Evolutionary conservation across 2,113 vertebrate genomes (phyloP).

Genomic region (Parus major): DNA sequence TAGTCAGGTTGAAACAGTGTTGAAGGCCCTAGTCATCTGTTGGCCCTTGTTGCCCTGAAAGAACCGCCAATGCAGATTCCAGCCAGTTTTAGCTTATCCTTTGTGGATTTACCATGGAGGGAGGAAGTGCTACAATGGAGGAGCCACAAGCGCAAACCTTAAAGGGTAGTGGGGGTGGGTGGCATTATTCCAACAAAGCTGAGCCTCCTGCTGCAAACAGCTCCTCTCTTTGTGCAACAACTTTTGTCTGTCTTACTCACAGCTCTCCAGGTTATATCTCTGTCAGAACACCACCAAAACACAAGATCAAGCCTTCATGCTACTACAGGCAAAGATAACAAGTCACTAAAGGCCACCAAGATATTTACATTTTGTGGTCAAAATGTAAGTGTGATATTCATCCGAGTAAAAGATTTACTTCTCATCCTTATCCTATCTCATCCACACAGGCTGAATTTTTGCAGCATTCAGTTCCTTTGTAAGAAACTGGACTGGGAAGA

Average conservation of each 20-base stretch:
- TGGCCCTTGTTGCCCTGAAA: not conserved
- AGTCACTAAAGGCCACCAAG: not conserved
- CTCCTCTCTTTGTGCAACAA: not conserved
- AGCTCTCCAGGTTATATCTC: not conserved
- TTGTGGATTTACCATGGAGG: not conserved
- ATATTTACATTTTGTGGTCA: accelerated
- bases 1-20: not conserved
- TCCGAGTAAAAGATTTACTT: not conserved
- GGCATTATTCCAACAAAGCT: not conserved
- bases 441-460: not conserved
- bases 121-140: not conserved
- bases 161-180: not conserved
- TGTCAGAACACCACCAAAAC: not conserved
- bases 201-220: not conserved
- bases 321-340: not conserved
- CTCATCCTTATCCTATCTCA: not conserved
- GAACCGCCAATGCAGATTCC: not conserved
- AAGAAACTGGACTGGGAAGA: not conserved
- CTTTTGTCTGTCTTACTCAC: not conserved
- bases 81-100: not conserved
- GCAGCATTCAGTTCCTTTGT: not conserved
- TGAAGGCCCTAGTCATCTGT: not conserved
- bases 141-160: not conserved
- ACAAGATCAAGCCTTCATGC: not conserved
- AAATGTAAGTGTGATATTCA: not conserved